phyloP scores from a whole-genome alignment of 2,888 invertebrate species.

The Dolomedes plantarius region DNA sequence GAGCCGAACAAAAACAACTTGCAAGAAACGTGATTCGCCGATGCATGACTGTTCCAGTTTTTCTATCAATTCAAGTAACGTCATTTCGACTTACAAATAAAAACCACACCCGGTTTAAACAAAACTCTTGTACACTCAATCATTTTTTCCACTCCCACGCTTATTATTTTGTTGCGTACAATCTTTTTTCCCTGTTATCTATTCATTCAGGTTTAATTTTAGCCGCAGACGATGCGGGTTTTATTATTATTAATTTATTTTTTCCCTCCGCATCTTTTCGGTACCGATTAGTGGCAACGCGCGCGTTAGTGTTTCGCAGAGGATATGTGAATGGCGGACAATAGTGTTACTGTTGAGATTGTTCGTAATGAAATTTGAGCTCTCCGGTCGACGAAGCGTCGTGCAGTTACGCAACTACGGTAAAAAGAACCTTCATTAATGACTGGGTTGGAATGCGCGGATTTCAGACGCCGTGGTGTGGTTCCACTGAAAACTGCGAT shows the following conservation, averaged over 20 bases:
- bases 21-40: slow-evolving; percentile 55
- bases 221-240: slow-evolving; percentile 28
- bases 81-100: slow-evolving; percentile 52
- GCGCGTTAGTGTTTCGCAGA: slow-evolving; percentile 4
- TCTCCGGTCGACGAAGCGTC: not conserved
- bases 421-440: slow-evolving; percentile 13
- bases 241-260: not conserved
- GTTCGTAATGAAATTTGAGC: slow-evolving; percentile 36
- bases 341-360: slow-evolving; percentile 46
- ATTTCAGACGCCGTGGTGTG: slow-evolving; percentile 36
- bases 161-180: slow-evolving; percentile 13
- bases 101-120: slow-evolving; percentile 59
- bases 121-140: slow-evolving; percentile 57
- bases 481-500: not conserved
- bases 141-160: slow-evolving; percentile 37
- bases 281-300: slow-evolving; percentile 25
- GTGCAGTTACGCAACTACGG: not conserved
- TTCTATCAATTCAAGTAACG: slow-evolving; percentile 40
- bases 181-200: slow-evolving; percentile 3
- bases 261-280: slow-evolving; percentile 13
- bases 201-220: slow-evolving; percentile 55
- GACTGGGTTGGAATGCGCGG: slow-evolving; percentile 27
- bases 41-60: slow-evolving; percentile 60
- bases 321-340: slow-evolving; percentile 25
- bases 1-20: too few species aligned